Percentiles rank a stretch among this genome's conserved stretches.
These are phyloP conservation scores for Helostoma temminkii DNA, from an alignment of 2,797 vertebrate species.

Conservation along the genomic window DNA sequence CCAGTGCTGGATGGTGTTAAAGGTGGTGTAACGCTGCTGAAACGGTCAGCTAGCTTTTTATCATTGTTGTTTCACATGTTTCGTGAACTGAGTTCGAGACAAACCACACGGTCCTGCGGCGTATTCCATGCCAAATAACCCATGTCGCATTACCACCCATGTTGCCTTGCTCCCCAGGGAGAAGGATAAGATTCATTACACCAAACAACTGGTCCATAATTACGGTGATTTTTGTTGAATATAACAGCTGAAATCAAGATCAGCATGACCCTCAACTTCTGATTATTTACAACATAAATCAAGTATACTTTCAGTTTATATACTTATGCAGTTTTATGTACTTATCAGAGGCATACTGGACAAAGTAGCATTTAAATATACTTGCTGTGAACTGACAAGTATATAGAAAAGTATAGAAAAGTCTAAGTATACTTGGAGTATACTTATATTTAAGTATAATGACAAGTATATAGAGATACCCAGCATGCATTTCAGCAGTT, in stretches of 20 bases:
- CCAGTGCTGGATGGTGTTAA: conserved; percentile 7
- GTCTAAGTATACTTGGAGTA: too few relatives aligned
- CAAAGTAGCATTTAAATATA: too few relatives aligned
- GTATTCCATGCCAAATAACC: conserved; percentile 52
- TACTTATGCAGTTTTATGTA: too few relatives aligned
- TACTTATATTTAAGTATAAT: too few relatives aligned
- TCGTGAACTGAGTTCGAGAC: conserved; percentile 33
- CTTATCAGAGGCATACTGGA: too few relatives aligned
- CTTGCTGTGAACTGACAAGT: too few relatives aligned
- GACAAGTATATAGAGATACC: too few relatives aligned
- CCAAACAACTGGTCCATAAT: conserved; percentile 56
- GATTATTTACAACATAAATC: conserved; percentile 39
- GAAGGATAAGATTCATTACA: conserved; percentile 43
- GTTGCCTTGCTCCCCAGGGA: conserved; percentile 36
- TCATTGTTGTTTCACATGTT: conserved; percentile 56
- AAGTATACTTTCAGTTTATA: too few relatives aligned
- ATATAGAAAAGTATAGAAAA: too few relatives aligned
- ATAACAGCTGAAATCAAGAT: conserved; percentile 58
- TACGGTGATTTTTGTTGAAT: conserved; percentile 38
- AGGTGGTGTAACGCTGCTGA: conserved; percentile 17
- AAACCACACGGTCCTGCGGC: conserved; percentile 19
- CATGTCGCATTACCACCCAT: conserved; percentile 61
- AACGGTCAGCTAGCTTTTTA: conserved; percentile 16
- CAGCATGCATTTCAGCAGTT: too few relatives aligned
- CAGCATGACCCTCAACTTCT: conserved; percentile 19